Evolutionary conservation across 2,888 invertebrate species (phyloP).

Genomic region (Sphinx pinastri): DNA sequence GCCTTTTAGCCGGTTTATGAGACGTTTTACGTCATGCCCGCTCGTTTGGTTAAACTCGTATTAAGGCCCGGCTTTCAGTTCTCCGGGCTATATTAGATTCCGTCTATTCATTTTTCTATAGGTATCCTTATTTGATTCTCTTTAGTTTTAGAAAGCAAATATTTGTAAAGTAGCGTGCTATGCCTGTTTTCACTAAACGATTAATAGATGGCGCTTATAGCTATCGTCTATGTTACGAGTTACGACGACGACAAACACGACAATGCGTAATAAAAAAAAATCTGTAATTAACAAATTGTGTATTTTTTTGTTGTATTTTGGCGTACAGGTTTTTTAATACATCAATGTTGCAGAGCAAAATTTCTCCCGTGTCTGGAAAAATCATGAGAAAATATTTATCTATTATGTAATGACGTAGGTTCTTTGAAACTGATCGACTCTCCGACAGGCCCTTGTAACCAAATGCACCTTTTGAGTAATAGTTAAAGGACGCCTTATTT

Average conservation of each 20-base stretch:
- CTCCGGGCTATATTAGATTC: not conserved
- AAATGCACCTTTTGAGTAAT: not conserved
- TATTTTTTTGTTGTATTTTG: too few relatives aligned
- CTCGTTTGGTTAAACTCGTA: conserved; percentile 39
- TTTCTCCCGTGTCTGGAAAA: too few relatives aligned
- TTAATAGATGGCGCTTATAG: too few relatives aligned
- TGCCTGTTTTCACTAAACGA: too few relatives aligned
- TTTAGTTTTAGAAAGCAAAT: not conserved
- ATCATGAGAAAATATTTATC: too few relatives aligned
- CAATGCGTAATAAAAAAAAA: too few relatives aligned
- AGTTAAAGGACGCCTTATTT: not conserved
- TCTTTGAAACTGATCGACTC: not conserved
- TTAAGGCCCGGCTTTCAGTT: conserved; percentile 1
- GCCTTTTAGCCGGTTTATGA: conserved; percentile 46
- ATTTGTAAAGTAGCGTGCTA: not conserved
- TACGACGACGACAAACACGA: too few relatives aligned
- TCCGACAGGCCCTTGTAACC: not conserved
- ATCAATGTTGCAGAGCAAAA: too few relatives aligned
- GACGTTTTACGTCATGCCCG: conserved; percentile 47
- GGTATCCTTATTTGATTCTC: not conserved
- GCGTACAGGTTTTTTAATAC: too few relatives aligned
- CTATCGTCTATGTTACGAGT: too few relatives aligned
- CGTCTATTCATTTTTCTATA: not conserved
- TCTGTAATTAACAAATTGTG: too few relatives aligned
- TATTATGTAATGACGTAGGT: too few relatives aligned